Percentiles rank a stretch among this genome's conserved stretches.
These are phyloP conservation scores for Panthera leo DNA, from an alignment of 2,113 vertebrate species.

Conservation along the genomic window DNA sequence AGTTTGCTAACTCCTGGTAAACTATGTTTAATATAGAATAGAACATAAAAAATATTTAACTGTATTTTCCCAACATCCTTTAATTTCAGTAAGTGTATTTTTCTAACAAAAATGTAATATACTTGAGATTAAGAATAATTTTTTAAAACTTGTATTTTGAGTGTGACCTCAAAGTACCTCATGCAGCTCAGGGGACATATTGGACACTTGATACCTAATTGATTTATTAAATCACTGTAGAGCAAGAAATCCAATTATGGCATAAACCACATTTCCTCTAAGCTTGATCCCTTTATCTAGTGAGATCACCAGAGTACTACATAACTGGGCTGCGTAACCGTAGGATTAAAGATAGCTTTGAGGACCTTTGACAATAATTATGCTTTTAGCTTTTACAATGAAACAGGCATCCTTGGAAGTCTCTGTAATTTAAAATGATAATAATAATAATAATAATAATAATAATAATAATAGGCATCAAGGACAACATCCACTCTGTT, in stretches of 20 bases:
- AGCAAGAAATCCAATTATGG: conserved; percentile 45
- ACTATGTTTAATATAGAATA: background rate
- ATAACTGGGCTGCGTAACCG: background rate
- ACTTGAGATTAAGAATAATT: background rate
- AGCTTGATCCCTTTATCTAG: conserved; percentile 40
- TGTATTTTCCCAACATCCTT: background rate
- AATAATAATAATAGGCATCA: background rate
- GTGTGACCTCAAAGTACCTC: background rate
- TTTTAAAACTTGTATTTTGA: background rate
- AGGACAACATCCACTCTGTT: background rate
- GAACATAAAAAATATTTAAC: background rate
- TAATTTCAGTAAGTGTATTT: background rate
- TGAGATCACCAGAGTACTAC: background rate
- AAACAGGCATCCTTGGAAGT: conserved; percentile 24
- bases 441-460: background rate
- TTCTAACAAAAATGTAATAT: background rate
- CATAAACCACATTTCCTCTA: conserved; percentile 33
- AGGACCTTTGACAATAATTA: conserved; percentile 28
- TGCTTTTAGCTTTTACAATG: conserved; percentile 16
- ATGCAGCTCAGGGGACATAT: background rate
- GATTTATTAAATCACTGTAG: conserved; percentile 45
- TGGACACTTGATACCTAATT: background rate
- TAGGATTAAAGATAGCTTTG: conserved; percentile 27
- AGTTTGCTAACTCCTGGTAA: background rate
- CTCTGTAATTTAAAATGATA: background rate